phyloP scores from a whole-genome alignment of 2,888 invertebrate species.

The Sthenelais limicola region DNA sequence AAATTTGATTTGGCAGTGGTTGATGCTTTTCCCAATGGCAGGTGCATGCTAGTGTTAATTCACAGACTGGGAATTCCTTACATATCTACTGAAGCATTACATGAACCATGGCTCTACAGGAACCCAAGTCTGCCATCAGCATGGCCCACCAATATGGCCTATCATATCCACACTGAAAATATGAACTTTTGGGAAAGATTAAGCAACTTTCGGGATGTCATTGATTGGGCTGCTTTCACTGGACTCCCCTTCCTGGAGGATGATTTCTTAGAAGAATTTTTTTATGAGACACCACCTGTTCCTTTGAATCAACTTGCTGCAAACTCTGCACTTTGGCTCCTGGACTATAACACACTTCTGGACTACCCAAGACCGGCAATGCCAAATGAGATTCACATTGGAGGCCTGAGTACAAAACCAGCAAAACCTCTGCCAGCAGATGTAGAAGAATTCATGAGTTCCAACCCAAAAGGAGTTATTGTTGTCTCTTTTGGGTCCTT shows the following conservation, averaged over 20 bases:
- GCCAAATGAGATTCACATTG: slow-evolving; percentile 31
- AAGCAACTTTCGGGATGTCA: not conserved
- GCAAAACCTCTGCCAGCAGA: slow-evolving; percentile 25
- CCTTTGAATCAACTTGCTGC: slow-evolving; percentile 11
- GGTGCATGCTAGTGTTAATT: slow-evolving; percentile 2
- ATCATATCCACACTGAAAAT: not conserved
- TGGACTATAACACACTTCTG: not conserved
- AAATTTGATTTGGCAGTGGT: slow-evolving; percentile 22
- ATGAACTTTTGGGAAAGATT: slow-evolving; percentile 39
- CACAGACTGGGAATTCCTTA: slow-evolving; percentile 28
- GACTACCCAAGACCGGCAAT: slow-evolving; percentile 20
- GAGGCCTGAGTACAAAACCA: slow-evolving; percentile 28
- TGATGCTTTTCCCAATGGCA: slow-evolving; percentile 18
- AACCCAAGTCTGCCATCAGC: slow-evolving; percentile 23
- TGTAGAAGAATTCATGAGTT: slow-evolving; percentile 1
- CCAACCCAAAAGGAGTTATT: slow-evolving; percentile 8
- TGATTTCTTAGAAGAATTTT: slow-evolving; percentile 1
- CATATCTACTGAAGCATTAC: not conserved
- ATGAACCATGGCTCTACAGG: slow-evolving; percentile 12
- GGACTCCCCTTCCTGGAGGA: not conserved
- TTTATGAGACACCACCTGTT: not conserved
- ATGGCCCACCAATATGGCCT: not conserved
- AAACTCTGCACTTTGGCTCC: not conserved
- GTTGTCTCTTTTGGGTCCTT: slow-evolving; percentile 26
- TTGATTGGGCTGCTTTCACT: slow-evolving; percentile 15